phyloP scores from a whole-genome alignment of 92 coral and sea anemone species.

The Siderastrea siderea region DNA sequence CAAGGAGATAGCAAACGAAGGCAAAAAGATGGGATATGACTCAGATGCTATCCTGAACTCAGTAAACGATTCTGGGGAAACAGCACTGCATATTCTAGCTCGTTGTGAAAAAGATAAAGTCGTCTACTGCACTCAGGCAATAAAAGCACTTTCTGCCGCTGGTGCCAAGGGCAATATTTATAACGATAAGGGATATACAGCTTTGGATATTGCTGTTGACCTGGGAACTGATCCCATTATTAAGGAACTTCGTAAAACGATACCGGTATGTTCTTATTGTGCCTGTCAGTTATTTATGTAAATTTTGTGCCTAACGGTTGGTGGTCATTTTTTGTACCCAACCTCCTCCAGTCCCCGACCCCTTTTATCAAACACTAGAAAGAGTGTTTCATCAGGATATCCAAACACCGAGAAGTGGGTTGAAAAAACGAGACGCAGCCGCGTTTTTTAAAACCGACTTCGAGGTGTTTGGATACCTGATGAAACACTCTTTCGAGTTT shows the following conservation, averaged over 20 bases:
- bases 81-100: conserved; percentile 87
- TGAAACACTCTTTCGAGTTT: too few species aligned
- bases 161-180: conserved; percentile 91
- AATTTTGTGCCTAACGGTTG: too few species aligned
- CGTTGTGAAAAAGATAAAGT: conserved; percentile 79
- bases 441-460: too few species aligned
- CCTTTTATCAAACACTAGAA: too few species aligned
- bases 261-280: conserved; percentile 50
- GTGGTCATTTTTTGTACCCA: too few species aligned
- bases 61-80: conserved; percentile 88
- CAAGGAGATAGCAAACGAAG: conserved; percentile 82
- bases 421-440: too few species aligned
- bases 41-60: conserved; percentile 79
- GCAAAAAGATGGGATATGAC: conserved; percentile 74
- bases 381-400: too few species aligned
- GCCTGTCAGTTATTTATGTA: too few species aligned
- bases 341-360: too few species aligned
- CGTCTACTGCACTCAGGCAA: conserved; percentile 85
- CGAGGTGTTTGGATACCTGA: too few species aligned
- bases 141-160: conserved; percentile 72
- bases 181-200: conserved; percentile 88
- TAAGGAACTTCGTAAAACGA: conserved; percentile 73
- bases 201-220: conserved; percentile 85
- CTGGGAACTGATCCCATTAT: conserved; percentile 82
- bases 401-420: too few species aligned